A percentile compares a stretch with the other conserved stretches of the same genome.
phyloP scores from a whole-genome alignment of 2,113 vertebrate genomes.

The Sus scrofa region T2T-Sscrofa CM000820.6:133590501-133591000 shows the following conservation, averaged over 20 bases:
- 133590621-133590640: neutral
- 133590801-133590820: constrained; percentile 78
- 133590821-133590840: constrained; percentile 69
- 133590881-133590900: constrained; percentile 15
- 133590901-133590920: constrained; percentile 65
- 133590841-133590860: constrained; percentile 73
- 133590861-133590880: constrained; percentile 69
- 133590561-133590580: neutral
- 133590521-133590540: neutral
- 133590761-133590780: constrained; percentile 62
- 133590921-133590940: constrained; percentile 63
- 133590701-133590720: constrained; percentile 58
- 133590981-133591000: neutral
- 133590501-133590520: constrained; percentile 35
- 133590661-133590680: neutral
- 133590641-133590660: neutral
- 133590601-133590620: constrained; percentile 6
- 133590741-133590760: constrained; percentile 75
- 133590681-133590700: constrained; percentile 66
- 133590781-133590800: constrained; percentile 67
- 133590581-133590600: constrained; percentile 5
- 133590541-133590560: constrained; percentile 13
- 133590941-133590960: constrained; percentile 28
- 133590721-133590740: constrained; percentile 70
- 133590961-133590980: constrained; percentile 36